Evolutionary conservation across 2,113 vertebrate genomes (phyloP), one percentile per base, ranked within the genome.

Genomic region (Phylloscopus trochiloides): DNA sequence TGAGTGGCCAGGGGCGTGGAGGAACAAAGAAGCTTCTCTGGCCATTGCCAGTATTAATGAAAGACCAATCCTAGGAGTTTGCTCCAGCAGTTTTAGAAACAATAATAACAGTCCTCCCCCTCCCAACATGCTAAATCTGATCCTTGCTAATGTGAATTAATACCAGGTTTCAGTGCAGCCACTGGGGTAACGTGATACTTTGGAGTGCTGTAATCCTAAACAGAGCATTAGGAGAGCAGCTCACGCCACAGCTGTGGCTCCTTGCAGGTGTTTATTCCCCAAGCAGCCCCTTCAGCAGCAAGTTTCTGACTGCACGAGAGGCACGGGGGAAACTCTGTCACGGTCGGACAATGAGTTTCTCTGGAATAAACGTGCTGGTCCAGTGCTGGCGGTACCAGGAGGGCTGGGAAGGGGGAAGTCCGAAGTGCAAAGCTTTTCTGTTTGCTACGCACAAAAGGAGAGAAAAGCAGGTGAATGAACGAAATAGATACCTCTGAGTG

Each of bases 81-180:
- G 55, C 59, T 94, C 75, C 82, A 83, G 90, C 75, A 95, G 61
- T 94, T 96, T 92, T 58, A 72, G 65, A 96, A 96, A 86, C 48
- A 73, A 86, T 82, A 94, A 88, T 71, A 92, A 93, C 72, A 96
- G 85, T 34, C 51, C 34, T 85, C 59, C 55, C 66, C 61, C 73
- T 61, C 47, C 52, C 43, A 76, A 65, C 25, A 14, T 62, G 16
- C 21, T 88, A 78, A 78, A 95, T 82, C 73, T 87, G 50, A 90
- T 96, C 87, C 85, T 59, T 61, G 68, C 61, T 93, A 88, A 70
- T 73, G 91, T 95, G 95, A 95, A 95, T 86, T 93, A 81, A 87
- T 85, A 52, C 84, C 86, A 91, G 88, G 89, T 96, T 91, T 87
- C 81, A 67, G 89, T 70, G 54, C 75, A 58, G 92, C 86, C 91